Conservation (phyloP, 2,113 vertebrate species). For the Scomber scombrus region DNA sequence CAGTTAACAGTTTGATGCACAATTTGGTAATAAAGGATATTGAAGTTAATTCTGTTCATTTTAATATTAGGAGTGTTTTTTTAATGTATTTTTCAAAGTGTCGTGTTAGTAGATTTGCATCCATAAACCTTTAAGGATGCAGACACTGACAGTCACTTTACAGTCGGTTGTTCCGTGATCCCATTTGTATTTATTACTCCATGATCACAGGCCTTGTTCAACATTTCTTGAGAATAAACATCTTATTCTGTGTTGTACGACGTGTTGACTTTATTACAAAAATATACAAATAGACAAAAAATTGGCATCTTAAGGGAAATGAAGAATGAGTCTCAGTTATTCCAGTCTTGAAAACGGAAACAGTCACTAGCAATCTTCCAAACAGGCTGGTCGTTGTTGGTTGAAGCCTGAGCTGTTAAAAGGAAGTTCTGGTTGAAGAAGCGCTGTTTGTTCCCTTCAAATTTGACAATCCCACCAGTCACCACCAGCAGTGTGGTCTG, state of each 20-base stretch:
- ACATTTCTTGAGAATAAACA: conserved; percentile 75
- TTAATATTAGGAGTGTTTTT: conserved; percentile 53
- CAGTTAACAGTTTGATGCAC: conserved; percentile 44
- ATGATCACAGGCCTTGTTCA: conserved; percentile 64
- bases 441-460: conserved; percentile 95
- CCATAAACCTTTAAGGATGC: conserved; percentile 12
- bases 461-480: conserved; percentile 93
- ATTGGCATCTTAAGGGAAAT: not conserved
- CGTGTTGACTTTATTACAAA: conserved; percentile 55
- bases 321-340: conserved; percentile 80
- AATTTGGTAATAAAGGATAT: conserved; percentile 31
- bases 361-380: conserved; percentile 99
- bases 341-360: conserved; percentile 98
- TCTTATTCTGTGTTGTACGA: conserved; percentile 41
- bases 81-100: conserved; percentile 56
- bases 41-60: conserved; percentile 25
- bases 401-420: conserved; percentile 91
- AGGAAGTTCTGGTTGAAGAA: conserved; percentile 98
- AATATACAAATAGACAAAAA: not conserved
- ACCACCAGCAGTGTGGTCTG: conserved; percentile 95
- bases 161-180: conserved; percentile 58
- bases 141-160: conserved; percentile 37
- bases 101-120: conserved; percentile 11
- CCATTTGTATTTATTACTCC: conserved; percentile 74
- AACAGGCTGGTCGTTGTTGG: conserved; percentile 90